Percentiles rank a stretch among this genome's conserved stretches.
These are phyloP conservation scores for Cynocephalus volans DNA, from an alignment of 2,113 vertebrate species.

Conservation along the genomic window DNA sequence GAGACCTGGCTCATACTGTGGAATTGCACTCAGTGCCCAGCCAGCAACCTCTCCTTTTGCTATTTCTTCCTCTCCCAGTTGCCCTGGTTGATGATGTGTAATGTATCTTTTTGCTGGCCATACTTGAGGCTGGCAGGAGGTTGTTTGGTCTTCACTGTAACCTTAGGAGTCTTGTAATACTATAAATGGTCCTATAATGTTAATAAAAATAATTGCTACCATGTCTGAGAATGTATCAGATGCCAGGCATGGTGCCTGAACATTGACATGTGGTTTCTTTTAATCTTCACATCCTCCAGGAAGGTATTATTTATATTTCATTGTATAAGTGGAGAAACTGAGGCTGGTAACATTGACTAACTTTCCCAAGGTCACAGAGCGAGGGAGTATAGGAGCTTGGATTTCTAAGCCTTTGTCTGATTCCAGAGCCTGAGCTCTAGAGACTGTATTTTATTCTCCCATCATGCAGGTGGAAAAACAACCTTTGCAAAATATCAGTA, in stretches of 20 bases:
- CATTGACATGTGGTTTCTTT: accelerated
- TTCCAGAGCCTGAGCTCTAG: neutral
- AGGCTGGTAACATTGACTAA: no score
- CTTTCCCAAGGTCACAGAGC: no score
- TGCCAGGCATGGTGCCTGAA: neutral
- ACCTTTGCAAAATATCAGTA: neutral
- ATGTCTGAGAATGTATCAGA: no score
- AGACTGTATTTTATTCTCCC: neutral
- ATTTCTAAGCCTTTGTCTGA: neutral
- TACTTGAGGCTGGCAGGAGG: neutral
- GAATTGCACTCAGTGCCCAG: neutral
- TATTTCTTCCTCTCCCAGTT: neutral
- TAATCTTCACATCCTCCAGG: neutral
- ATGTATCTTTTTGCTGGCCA: neutral
- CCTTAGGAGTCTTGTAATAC: neutral
- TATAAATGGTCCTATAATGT: no score
- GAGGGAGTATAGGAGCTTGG: neutral
- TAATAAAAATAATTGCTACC: neutral
- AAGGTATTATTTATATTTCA: neutral
- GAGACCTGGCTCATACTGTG: neutral
- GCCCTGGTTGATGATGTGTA: neutral
- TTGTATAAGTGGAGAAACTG: no score
- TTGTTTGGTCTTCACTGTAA: neutral
- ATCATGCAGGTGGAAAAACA: neutral
- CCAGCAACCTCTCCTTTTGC: neutral